Evolutionary conservation across 37 sponge, comb jelly and placozoan species (phyloP).

Genomic region (Mnemiopsis leidyi): DNA sequence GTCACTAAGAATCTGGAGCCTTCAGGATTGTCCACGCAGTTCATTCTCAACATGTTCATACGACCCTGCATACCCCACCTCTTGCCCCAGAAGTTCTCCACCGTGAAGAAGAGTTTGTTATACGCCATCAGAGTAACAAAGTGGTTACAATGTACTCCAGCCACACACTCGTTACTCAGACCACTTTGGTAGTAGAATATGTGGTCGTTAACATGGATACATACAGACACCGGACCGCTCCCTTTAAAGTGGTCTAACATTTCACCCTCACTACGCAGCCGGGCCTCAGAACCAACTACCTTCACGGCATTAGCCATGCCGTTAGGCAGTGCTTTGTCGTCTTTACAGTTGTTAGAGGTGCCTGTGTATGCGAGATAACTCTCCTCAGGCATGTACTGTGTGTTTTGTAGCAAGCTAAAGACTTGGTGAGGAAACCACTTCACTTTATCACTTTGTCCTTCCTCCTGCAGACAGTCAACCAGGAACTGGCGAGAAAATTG

Average conservation of each 20-base stretch:
- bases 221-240: not conserved
- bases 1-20: not conserved
- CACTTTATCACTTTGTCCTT: not conserved
- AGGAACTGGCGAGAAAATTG: not conserved
- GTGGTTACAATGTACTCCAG: slow-evolving; percentile 23
- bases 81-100: slow-evolving; percentile 14
- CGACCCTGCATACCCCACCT: slow-evolving; percentile 32
- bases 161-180: not conserved
- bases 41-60: not conserved
- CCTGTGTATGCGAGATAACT: not conserved
- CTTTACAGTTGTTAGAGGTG: not conserved
- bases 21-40: not conserved
- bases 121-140: slow-evolving; percentile 35
- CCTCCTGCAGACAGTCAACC: not conserved
- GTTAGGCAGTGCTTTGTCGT: not conserved
- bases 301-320: not conserved
- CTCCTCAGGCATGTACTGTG: not conserved
- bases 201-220: slow-evolving; percentile 8
- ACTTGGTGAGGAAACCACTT: slow-evolving; percentile 9
- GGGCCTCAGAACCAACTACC: not conserved
- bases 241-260: not conserved
- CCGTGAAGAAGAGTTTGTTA: not conserved
- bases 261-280: not conserved
- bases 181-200: slow-evolving; percentile 52
- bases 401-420: not conserved